phyloP scores from a whole-genome alignment of 92 coral and sea anemone genomes.

The Anthopleura xanthogrammica region DNA sequence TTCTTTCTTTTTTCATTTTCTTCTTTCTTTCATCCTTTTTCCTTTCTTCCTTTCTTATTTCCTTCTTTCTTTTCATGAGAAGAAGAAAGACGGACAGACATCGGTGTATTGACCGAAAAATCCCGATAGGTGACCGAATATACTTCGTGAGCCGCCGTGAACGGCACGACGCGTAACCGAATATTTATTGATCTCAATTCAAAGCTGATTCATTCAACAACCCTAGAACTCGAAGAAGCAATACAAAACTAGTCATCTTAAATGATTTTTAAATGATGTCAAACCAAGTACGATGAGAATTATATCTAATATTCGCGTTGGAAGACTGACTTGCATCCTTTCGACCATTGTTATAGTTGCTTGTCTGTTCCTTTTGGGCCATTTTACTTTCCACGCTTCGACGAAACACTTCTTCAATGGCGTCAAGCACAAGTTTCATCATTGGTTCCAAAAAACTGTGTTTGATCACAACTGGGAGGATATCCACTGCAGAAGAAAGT shows the following conservation, averaged over 20 bases:
- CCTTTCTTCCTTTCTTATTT: not conserved
- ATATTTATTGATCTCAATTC: not conserved
- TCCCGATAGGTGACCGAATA: conserved; percentile 20
- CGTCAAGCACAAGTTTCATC: conserved; percentile 64
- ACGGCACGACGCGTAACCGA: conserved; percentile 20
- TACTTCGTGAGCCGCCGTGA: not conserved
- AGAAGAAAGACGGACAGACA: not conserved
- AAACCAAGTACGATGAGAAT: conserved; percentile 40
- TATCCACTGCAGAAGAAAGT: conserved; percentile 63
- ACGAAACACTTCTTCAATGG: conserved; percentile 49
- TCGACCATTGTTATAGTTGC: conserved; percentile 41
- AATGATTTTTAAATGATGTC: not conserved
- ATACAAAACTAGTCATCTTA: not conserved
- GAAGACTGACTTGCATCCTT: conserved; percentile 48
- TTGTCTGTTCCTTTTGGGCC: conserved; percentile 63
- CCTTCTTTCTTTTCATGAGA: not conserved
- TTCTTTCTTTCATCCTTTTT: not conserved
- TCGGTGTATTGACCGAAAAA: conserved; percentile 3
- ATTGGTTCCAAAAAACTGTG: conserved; percentile 85
- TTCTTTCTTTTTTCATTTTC: not conserved
- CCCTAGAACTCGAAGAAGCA: not conserved
- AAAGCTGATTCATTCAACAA: not conserved
- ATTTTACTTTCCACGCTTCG: conserved; percentile 64
- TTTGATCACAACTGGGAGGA: conserved; percentile 90
- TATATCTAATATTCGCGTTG: conserved; percentile 64